Evolutionary conservation across 2,113 vertebrate species (phyloP), one percentile per base, ranked within the genome.

Genomic region (Oxyruncus cristatus): DNA sequence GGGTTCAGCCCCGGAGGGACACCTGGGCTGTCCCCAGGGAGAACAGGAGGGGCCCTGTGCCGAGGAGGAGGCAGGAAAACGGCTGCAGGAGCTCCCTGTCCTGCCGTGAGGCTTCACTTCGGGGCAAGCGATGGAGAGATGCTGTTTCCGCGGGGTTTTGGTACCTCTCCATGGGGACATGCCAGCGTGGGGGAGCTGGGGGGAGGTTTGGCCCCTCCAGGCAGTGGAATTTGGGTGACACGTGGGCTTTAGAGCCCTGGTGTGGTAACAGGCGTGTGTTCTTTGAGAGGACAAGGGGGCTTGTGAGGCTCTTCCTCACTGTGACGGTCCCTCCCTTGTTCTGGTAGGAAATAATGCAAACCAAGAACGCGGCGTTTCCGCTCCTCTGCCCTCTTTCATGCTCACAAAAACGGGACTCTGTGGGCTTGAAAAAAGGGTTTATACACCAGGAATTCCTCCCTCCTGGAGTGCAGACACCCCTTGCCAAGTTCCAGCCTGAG

Each of bases 301-400:
- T 71, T 27, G 76, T 73, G 61, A 19, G 56, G 61, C 62, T 63
- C 62, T 37, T 77, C 91, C 50, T 72, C 50, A 0, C 72, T 13
- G 2, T 5, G 46, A 24, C 3, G 47, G 41, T 66, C 44, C 58
- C 73, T 70, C 44, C 35, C 58, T 41, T 19, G 37, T 67, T 89
- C 83, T 49, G 4, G 8, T 47, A 68, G 46, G 37, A 63, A 88
- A 91, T 41, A 46, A 59, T 2, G 11, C 44, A 11, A 88, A 58
- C 72, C 18, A 3, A 92, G 75, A 73, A 77, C 73, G 59, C 62
- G 0, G 44, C 32, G 6, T 84, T 95, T 92, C 85, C 35, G 30
- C 84, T 92, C 47, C 65, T 93, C 91, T 89, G 86, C 92, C 26
- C 30, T 84, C 94, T 84, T 91, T 93, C 81, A 44, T 14, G 62